phyloP scores from a whole-genome alignment of 2,113 vertebrate genomes.

The Myocastor coypus region DNA sequence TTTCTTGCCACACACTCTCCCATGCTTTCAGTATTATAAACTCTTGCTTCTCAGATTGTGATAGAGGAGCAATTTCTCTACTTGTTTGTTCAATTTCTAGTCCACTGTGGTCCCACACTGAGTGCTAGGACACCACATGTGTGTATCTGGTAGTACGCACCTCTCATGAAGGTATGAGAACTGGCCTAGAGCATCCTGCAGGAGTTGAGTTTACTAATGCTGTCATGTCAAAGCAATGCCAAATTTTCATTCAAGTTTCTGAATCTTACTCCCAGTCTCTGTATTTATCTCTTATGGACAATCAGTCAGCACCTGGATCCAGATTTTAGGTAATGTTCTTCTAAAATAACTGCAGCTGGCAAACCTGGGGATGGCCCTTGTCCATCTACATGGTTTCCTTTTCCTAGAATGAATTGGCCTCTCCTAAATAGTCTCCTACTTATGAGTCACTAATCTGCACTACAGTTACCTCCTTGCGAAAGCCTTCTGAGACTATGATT shows the following conservation, averaged over 20 bases:
- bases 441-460: not conserved
- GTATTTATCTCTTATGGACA: not conserved
- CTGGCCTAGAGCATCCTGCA: not conserved
- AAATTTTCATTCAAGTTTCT: not conserved
- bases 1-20: not conserved
- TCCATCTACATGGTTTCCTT: not conserved
- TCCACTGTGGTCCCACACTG: not conserved
- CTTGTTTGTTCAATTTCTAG: not conserved
- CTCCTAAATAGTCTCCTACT: not conserved
- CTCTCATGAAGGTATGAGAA: not conserved
- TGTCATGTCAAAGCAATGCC: not conserved
- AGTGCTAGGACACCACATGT: rapidly evolving
- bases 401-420: not conserved
- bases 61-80: not conserved
- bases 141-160: not conserved
- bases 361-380: not conserved
- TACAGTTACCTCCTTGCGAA: not conserved
- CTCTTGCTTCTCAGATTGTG: not conserved
- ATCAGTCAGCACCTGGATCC: not conserved
- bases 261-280: not conserved
- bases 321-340: not conserved
- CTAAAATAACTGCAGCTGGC: not conserved
- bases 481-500: not conserved
- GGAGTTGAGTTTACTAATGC: not conserved
- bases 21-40: not conserved